These are phyloP conservation scores for Acropora tenuis DNA, from an alignment of 64 coral and sea anemone species.

Conservation along the genomic window DNA sequence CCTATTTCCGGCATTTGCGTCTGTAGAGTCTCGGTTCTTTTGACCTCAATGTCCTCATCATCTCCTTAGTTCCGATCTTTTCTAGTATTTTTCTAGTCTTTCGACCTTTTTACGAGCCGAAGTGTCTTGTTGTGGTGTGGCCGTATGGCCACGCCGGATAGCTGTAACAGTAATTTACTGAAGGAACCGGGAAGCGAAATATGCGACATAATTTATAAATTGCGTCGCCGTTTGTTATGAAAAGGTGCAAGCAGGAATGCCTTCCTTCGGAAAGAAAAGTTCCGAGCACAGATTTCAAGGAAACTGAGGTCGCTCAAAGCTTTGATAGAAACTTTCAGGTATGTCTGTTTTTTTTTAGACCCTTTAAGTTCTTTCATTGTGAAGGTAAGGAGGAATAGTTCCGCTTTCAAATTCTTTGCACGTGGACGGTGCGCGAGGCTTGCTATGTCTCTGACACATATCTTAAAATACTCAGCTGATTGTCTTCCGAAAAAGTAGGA, in stretches of 20 bases:
- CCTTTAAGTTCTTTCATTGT: not conserved
- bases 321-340: constrained; percentile 43
- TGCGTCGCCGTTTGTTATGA: constrained; percentile 4
- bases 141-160: not conserved
- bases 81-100: too few relatives aligned
- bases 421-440: too few relatives aligned
- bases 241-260: constrained; percentile 34
- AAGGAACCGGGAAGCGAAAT: not conserved
- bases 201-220: constrained; percentile 28
- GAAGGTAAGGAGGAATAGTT: too few relatives aligned
- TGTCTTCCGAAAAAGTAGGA: too few relatives aligned
- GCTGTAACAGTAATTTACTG: not conserved
- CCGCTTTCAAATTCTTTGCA: too few relatives aligned
- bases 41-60: too few relatives aligned
- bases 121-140: not conserved
- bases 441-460: too few relatives aligned
- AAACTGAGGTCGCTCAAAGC: constrained; percentile 31
- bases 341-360: not conserved
- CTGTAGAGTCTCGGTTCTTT: too few relatives aligned
- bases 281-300: constrained; percentile 25
- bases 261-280: constrained; percentile 54
- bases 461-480: too few relatives aligned
- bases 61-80: too few relatives aligned
- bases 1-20: too few relatives aligned
- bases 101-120: not conserved